A percentile compares a stretch with the other conserved stretches of the same genome.
phyloP scores from a whole-genome alignment of 2,888 invertebrate species.

The Heteromyza rotundicornis region DNA sequence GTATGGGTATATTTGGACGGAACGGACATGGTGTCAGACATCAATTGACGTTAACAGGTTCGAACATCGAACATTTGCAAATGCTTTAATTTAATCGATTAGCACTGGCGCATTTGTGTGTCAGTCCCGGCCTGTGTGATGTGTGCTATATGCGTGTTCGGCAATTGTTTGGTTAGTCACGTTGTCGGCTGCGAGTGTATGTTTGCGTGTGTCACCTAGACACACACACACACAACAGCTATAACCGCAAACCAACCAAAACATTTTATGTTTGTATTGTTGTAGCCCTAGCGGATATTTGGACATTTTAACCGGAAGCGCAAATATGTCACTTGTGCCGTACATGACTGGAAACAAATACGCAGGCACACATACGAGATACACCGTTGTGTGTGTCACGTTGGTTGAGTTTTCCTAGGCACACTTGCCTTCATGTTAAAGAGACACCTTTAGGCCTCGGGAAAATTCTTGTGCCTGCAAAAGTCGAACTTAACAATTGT shows the following conservation, averaged over 20 bases:
- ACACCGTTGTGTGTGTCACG: no score
- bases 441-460: no score
- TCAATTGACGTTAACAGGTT: slow-evolving; percentile 15
- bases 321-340: not conserved
- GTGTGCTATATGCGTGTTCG: not conserved
- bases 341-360: not conserved
- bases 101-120: slow-evolving; percentile 16
- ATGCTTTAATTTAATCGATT: slow-evolving; percentile 43
- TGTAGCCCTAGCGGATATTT: no score
- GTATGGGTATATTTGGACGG: not conserved
- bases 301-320: not conserved
- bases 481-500: no score
- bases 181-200: not conserved
- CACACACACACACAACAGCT: not conserved
- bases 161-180: not conserved
- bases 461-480: no score
- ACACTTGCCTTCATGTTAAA: no score
- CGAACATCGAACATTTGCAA: not conserved
- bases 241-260: not conserved
- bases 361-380: not conserved
- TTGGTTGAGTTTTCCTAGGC: no score
- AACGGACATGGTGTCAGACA: not conserved
- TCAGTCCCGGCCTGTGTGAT: not conserved
- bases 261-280: not conserved
- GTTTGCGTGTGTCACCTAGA: not conserved